These are phyloP conservation scores for Macaria notata DNA, from an alignment of 2,888 invertebrate species.

Conservation along the genomic window DNA sequence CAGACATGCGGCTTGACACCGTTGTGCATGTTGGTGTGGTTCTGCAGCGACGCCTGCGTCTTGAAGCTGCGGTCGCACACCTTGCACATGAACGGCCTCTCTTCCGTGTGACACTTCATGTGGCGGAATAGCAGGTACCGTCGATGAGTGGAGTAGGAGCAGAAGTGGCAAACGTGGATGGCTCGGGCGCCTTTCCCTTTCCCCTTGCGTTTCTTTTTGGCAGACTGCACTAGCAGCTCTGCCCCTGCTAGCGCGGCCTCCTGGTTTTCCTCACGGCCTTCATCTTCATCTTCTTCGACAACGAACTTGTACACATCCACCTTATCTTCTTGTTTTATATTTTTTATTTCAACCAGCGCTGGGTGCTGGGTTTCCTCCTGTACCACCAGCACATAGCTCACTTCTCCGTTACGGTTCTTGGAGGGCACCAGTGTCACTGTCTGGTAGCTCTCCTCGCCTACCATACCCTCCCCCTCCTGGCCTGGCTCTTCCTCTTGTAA, in stretches of 20 bases:
- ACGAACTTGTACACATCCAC: slow-evolving; percentile 89
- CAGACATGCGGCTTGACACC: slow-evolving; percentile 96
- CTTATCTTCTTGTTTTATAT: slow-evolving; percentile 51
- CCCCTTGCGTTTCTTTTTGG: slow-evolving; percentile 68
- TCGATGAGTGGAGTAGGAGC: slow-evolving; percentile 95
- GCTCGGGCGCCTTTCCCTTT: slow-evolving; percentile 83
- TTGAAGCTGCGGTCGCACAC: slow-evolving; percentile 98
- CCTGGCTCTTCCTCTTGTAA: neutral
- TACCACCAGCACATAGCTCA: slow-evolving; percentile 94
- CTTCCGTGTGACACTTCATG: slow-evolving; percentile 97
- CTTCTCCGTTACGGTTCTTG: slow-evolving; percentile 88
- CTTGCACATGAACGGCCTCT: slow-evolving; percentile 95
- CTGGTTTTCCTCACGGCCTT: slow-evolving; percentile 46
- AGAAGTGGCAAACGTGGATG: slow-evolving; percentile 91
- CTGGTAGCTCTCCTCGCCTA: slow-evolving; percentile 80
- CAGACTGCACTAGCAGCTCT: slow-evolving; percentile 5
- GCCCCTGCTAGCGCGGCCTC: neutral
- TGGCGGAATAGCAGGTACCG: slow-evolving; percentile 95
- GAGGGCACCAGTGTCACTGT: slow-evolving; percentile 93
- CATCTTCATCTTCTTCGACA: slow-evolving; percentile 83
- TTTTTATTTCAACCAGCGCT: too few relatives aligned
- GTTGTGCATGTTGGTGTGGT: slow-evolving; percentile 98
- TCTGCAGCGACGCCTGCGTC: slow-evolving; percentile 94
- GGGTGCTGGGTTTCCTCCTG: slow-evolving; percentile 86
- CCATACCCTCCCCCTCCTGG: neutral